Conservation (phyloP, 2,888 invertebrate genomes). For the Synanthedon vespiformis region DNA sequence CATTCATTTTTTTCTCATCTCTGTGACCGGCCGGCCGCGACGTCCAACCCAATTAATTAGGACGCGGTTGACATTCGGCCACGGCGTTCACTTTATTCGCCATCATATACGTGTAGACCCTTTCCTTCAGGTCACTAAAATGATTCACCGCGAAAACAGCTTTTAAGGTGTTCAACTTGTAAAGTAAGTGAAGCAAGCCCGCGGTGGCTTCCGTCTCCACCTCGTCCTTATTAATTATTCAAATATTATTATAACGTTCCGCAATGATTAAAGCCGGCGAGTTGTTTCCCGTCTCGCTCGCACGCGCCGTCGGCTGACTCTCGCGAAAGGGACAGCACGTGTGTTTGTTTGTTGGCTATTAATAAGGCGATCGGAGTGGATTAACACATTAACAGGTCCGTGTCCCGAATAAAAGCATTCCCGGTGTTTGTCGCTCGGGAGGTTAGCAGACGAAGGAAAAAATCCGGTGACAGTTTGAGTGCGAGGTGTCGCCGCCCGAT, state of each 20-base stretch:
- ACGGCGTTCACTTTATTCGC: not conserved
- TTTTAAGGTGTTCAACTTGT: constrained; percentile 5
- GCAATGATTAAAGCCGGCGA: constrained; percentile 1
- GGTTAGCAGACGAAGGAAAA: constrained; percentile 17
- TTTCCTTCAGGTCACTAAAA: constrained; percentile 7
- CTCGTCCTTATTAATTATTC: constrained; percentile 21
- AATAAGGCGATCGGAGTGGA: constrained; percentile 58
- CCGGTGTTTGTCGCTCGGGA: constrained; percentile 29
- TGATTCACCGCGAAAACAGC: constrained; percentile 21
- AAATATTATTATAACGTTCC: constrained; percentile 16
- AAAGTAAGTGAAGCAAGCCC: not conserved
- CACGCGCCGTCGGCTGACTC: constrained; percentile 7
- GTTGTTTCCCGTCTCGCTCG: constrained; percentile 1
- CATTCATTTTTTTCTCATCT: constrained; percentile 40
- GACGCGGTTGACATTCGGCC: constrained; percentile 15
- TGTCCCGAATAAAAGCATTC: constrained; percentile 59
- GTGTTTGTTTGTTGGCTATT: constrained; percentile 47
- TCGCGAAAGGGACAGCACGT: constrained; percentile 18
- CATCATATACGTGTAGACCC: not conserved
- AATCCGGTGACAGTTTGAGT: constrained; percentile 27
- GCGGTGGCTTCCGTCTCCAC: constrained; percentile 8
- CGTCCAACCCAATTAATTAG: constrained; percentile 60
- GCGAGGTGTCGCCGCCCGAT: constrained; percentile 9
- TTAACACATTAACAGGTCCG: constrained; percentile 63
- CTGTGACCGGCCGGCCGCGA: constrained; percentile 10